These are phyloP conservation scores for Zaprionus nigranus DNA, from an alignment of 1,140 invertebrate species.

Conservation along the genomic window DNA sequence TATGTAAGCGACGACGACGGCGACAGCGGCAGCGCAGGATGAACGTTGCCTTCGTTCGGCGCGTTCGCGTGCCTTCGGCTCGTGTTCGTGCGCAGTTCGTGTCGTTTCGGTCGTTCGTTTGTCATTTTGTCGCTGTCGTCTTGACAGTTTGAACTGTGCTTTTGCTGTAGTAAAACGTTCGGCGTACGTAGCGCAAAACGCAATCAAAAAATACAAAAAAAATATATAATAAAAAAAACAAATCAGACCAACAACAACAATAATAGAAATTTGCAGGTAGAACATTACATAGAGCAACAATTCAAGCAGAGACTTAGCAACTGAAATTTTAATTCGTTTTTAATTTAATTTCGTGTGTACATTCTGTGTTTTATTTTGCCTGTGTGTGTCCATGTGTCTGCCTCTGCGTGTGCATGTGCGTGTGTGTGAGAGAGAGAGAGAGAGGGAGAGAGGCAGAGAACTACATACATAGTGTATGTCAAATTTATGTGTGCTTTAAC, in stretches of 20 bases:
- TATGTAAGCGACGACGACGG: slow-evolving; percentile 56
- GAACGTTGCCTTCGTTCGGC: slow-evolving; percentile 12
- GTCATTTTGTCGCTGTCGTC: slow-evolving; percentile 47
- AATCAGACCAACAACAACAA: slow-evolving; percentile 46
- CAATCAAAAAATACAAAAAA: slow-evolving; percentile 41
- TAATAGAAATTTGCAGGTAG: slow-evolving; percentile 36
- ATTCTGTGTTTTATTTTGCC: slow-evolving; percentile 14
- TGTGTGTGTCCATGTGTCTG: slow-evolving; percentile 7
- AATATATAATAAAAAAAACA: slow-evolving; percentile 33
- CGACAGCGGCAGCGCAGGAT: slow-evolving; percentile 43
- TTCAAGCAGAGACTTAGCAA: slow-evolving; percentile 36
- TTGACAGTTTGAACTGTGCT: slow-evolving; percentile 71
- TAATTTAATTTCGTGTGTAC: slow-evolving; percentile 57
- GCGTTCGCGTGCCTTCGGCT: background rate
- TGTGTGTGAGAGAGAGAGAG: slow-evolving; percentile 6
- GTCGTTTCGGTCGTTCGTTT: slow-evolving; percentile 24
- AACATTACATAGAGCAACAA: slow-evolving; percentile 20
- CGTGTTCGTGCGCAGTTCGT: background rate
- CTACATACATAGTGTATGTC: slow-evolving; percentile 11
- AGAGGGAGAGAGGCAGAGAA: background rate
- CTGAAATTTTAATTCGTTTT: slow-evolving; percentile 65
- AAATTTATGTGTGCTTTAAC: slow-evolving; percentile 35
- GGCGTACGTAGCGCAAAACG: slow-evolving; percentile 45
- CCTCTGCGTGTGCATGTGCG: slow-evolving; percentile 1
- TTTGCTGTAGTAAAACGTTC: slow-evolving; percentile 60